Percentiles rank a stretch among this genome's conserved stretches.
Conservation (phyloP, 64 coral and sea anemone species). For the Anthopleura sola region DNA sequence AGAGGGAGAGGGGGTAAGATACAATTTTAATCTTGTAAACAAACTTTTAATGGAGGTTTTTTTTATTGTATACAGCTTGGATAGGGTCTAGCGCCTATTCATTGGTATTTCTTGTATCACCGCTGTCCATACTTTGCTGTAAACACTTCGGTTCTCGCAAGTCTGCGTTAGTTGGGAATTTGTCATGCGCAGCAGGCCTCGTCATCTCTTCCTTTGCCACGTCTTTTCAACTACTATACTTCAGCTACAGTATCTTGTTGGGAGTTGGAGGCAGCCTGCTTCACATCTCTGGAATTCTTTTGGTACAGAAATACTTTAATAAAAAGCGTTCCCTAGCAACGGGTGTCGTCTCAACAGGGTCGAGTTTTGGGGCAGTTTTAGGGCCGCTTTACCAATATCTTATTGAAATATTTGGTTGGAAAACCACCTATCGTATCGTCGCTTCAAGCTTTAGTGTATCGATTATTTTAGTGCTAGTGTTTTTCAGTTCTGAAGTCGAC, state of each 20-base stretch:
- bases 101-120: slow-evolving; percentile 31
- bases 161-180: background rate
- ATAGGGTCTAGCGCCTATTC: slow-evolving; percentile 44
- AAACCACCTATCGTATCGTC: slow-evolving; percentile 24
- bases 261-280: slow-evolving; percentile 44
- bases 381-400: slow-evolving; percentile 49
- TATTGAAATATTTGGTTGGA: slow-evolving; percentile 40
- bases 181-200: slow-evolving; percentile 31
- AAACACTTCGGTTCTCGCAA: slow-evolving; percentile 44
- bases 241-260: slow-evolving; percentile 36
- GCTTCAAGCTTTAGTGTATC: background rate
- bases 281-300: slow-evolving; percentile 32
- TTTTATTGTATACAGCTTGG: slow-evolving; percentile 32
- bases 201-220: slow-evolving; percentile 28
- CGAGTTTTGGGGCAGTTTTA: slow-evolving; percentile 27
- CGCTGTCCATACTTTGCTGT: slow-evolving; percentile 25
- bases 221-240: slow-evolving; percentile 27
- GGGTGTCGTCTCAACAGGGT: slow-evolving; percentile 24
- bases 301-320: slow-evolving; percentile 35
- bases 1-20: too few relatives aligned
- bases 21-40: too few relatives aligned
- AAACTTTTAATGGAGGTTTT: too few relatives aligned
- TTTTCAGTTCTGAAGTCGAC: slow-evolving; percentile 21
- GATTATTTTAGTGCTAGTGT: background rate
- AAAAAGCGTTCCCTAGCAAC: slow-evolving; percentile 43